Evolutionary conservation across 2,113 vertebrate genomes (phyloP).

Genomic region (Anser cygnoides): DNA sequence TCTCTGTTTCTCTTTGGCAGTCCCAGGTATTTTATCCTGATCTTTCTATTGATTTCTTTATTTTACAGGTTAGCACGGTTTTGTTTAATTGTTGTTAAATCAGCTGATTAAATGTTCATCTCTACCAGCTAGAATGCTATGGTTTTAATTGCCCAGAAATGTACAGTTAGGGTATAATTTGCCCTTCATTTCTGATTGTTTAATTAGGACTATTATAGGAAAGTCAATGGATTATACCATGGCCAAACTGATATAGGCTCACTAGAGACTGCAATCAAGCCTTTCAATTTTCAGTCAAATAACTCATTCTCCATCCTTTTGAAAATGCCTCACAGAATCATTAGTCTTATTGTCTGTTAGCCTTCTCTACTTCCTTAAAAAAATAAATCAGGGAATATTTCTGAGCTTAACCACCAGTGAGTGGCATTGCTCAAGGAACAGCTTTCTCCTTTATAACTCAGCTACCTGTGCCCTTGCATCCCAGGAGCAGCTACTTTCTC

Average conservation of each 20-base stretch:
- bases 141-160: not conserved
- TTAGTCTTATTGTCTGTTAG: not conserved
- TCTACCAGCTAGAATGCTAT: not conserved
- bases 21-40: not conserved
- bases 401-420: not conserved
- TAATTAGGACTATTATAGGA: not conserved
- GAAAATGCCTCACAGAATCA: not conserved
- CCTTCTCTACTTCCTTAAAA: not conserved
- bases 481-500: not conserved
- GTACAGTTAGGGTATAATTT: not conserved
- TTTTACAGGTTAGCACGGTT: not conserved
- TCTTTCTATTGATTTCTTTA: not conserved
- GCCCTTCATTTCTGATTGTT: not conserved
- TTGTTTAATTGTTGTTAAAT: constrained; percentile 11
- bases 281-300: not conserved
- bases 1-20: not conserved
- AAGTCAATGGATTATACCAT: not conserved
- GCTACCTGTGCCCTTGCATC: not conserved
- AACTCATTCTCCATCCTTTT: not conserved
- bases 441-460: not conserved
- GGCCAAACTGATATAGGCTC: not conserved
- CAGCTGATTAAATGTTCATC: not conserved
- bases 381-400: not conserved
- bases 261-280: not conserved
- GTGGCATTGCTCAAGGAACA: not conserved